Conservation (phyloP, 2,888 invertebrate species). For the Cantharis nigra region DNA sequence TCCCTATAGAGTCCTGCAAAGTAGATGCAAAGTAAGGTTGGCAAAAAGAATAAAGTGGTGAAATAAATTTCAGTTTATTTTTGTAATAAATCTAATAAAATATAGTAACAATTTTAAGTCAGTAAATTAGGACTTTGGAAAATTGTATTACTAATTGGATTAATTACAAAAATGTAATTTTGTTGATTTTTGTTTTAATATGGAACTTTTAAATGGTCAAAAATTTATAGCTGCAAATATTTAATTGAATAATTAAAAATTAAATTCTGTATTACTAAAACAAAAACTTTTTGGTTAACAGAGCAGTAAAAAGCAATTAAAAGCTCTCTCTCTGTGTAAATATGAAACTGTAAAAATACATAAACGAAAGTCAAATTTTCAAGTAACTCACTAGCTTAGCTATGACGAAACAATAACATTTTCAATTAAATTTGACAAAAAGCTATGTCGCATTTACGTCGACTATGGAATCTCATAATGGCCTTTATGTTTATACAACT, state of each 20-base stretch:
- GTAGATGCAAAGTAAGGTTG: not conserved
- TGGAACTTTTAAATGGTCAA: not conserved
- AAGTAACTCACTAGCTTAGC: not conserved
- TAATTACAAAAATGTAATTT: too few relatives aligned
- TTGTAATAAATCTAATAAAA: not conserved
- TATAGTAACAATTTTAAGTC: not conserved
- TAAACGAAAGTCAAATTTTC: not conserved
- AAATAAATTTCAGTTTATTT: not conserved
- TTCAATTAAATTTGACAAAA: slow-evolving; percentile 16
- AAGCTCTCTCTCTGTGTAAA: not conserved
- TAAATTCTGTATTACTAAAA: not conserved
- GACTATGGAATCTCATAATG: slow-evolving; percentile 8
- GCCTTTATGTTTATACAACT: slow-evolving; percentile 17
- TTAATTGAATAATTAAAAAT: not conserved
- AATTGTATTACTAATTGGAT: too few relatives aligned
- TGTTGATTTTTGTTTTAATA: not conserved
- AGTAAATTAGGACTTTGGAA: not conserved
- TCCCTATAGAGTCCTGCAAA: not conserved
- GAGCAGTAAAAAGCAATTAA: not conserved
- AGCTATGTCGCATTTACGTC: not conserved
- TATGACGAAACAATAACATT: slow-evolving; percentile 8
- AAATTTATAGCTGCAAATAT: not conserved
- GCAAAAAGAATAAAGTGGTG: not conserved
- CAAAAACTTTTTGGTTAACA: not conserved
- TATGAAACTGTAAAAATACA: not conserved